Percentiles rank a stretch among this genome's conserved stretches.
Conservation (phyloP, 1,140 invertebrate genomes). For the Musca domestica region DNA sequence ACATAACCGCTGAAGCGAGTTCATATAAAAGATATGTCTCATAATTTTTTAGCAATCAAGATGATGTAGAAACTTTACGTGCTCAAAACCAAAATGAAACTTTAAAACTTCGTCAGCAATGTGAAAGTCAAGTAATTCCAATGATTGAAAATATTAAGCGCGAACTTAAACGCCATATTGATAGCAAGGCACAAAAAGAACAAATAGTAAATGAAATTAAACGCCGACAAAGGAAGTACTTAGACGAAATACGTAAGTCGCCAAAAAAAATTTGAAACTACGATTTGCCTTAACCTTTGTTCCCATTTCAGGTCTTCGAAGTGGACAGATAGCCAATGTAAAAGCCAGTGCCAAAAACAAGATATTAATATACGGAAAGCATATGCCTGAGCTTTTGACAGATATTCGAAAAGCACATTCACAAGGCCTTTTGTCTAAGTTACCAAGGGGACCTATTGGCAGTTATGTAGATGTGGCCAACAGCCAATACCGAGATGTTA, state of each 20-base stretch:
- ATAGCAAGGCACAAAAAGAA: conserved; percentile 23
- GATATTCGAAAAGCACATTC: conserved; percentile 58
- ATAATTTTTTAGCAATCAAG: conserved; percentile 23
- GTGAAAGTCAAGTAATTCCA: neutral
- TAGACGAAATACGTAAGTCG: conserved; percentile 3
- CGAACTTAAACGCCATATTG: conserved; percentile 41
- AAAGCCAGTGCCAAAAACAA: conserved; percentile 55
- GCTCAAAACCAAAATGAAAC: conserved; percentile 28
- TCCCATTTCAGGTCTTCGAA: conserved; percentile 36
- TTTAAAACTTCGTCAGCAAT: neutral
- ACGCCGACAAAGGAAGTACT: conserved; percentile 28
- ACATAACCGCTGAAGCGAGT: neutral
- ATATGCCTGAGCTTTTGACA: conserved; percentile 61
- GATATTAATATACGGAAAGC: conserved; percentile 57
- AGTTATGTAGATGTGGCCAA: conserved; percentile 67
- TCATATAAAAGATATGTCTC: too few relatives aligned
- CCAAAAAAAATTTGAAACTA: neutral
- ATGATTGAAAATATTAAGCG: conserved; percentile 24
- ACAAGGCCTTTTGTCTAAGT: conserved; percentile 61
- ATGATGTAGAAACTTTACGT: conserved; percentile 5
- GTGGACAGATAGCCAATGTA: conserved; percentile 51
- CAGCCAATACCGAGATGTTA: conserved; percentile 66
- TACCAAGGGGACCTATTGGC: conserved; percentile 77
- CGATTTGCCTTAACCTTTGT: too few relatives aligned
- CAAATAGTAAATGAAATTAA: conserved; percentile 22